phyloP scores from a whole-genome alignment of 2,113 vertebrate genomes.

The Vidua chalybeata region DNA sequence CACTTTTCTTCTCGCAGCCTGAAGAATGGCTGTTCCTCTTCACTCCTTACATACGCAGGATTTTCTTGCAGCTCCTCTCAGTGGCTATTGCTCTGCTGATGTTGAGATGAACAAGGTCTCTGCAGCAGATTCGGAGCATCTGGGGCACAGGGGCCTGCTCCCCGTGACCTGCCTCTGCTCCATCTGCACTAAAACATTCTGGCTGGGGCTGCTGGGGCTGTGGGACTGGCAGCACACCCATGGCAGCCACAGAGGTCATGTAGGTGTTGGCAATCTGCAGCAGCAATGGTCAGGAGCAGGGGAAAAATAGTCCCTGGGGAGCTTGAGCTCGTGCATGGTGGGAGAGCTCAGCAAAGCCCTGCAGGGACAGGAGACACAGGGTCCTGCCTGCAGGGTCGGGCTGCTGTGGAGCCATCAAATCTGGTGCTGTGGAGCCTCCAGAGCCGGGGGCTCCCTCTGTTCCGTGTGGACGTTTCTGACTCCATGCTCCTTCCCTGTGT shows the following conservation, averaged over 20 bases:
- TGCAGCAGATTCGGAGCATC: not conserved
- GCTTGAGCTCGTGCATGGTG: not conserved
- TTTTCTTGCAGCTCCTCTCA: not conserved
- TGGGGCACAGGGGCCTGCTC: not conserved
- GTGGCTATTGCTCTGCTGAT: not conserved
- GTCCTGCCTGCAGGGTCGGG: fast-evolving
- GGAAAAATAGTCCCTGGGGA: not conserved
- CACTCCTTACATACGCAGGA: not conserved
- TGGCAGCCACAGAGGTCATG: not conserved
- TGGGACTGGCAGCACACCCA: not conserved
- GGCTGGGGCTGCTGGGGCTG: not conserved
- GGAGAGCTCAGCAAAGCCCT: not conserved
- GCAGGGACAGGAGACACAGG: fast-evolving
- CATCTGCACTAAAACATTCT: not conserved
- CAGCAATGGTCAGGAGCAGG: not conserved
- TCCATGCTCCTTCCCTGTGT: not conserved
- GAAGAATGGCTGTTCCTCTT: not conserved
- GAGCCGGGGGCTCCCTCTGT: not conserved
- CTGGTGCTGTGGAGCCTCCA: not conserved
- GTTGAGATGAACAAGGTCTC: not conserved
- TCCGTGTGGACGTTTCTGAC: not conserved
- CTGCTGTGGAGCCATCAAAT: fast-evolving
- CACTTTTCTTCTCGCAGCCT: not conserved
- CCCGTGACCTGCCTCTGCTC: not conserved
- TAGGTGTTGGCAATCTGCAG: not conserved